Evolutionary conservation across 2,113 vertebrate species (phyloP).

Genomic region (Chaetodon auriga): DNA sequence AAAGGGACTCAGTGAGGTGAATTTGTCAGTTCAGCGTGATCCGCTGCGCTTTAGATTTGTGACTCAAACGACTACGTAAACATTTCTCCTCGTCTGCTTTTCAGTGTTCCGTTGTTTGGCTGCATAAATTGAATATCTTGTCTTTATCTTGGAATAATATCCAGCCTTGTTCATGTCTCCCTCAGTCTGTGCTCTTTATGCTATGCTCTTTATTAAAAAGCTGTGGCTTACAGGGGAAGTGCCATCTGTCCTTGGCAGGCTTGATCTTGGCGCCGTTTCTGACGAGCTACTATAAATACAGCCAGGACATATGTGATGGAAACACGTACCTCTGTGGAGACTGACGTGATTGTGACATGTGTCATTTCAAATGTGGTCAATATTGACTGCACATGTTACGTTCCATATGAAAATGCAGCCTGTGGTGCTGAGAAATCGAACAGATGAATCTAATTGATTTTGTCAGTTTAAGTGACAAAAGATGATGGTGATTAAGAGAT

Average conservation of each 20-base stretch:
- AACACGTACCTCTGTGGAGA: slow-evolving; percentile 42
- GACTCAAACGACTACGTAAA: slow-evolving; percentile 15
- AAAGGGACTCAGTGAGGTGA: slow-evolving; percentile 30
- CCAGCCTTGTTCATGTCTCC: background rate
- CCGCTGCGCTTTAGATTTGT: slow-evolving; percentile 24
- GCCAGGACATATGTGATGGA: slow-evolving; percentile 74
- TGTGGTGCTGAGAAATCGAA: background rate
- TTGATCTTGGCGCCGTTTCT: slow-evolving; percentile 60
- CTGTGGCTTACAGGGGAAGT: slow-evolving; percentile 65
- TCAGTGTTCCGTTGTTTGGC: background rate
- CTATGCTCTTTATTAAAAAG: slow-evolving; percentile 63
- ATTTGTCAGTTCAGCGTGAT: slow-evolving; percentile 39
- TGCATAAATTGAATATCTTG: background rate
- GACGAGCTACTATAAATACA: slow-evolving; percentile 75
- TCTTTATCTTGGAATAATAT: slow-evolving; percentile 1
- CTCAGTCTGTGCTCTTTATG: slow-evolving; percentile 20
- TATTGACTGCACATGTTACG: slow-evolving; percentile 18
- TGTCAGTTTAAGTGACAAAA: background rate
- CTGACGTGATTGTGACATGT: background rate
- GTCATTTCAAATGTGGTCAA: slow-evolving; percentile 20
- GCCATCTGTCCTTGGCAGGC: slow-evolving; percentile 79
- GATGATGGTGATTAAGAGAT: slow-evolving; percentile 16
- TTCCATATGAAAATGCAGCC: slow-evolving; percentile 9
- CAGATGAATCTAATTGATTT: slow-evolving; percentile 8
- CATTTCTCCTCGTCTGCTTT: background rate